Conservation (phyloP, 2,797 vertebrate species). For the Sebastes taczanowskii region DNA sequence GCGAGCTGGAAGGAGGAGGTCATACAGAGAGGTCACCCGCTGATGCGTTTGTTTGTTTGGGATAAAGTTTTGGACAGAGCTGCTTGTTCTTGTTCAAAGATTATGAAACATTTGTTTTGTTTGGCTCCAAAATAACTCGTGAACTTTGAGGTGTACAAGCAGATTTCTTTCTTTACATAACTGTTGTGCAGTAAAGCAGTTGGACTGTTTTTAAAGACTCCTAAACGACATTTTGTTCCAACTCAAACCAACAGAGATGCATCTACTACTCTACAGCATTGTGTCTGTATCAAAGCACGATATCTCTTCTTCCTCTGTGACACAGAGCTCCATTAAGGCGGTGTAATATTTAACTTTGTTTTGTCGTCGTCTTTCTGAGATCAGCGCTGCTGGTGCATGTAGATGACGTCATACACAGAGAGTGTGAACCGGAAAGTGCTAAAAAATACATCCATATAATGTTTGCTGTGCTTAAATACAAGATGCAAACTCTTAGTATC, state of each 20-base stretch:
- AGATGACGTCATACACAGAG: too few relatives aligned
- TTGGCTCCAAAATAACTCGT: neutral
- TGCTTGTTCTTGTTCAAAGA: neutral
- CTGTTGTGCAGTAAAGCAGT: neutral
- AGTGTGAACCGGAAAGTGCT: too few relatives aligned
- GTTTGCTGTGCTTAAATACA: too few relatives aligned
- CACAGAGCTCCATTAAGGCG: neutral
- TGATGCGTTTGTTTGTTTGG: neutral
- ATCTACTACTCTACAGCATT: too few relatives aligned
- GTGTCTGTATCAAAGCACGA: neutral
- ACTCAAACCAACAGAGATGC: too few relatives aligned
- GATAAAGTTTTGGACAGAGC: neutral
- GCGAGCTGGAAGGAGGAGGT: neutral
- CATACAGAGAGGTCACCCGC: neutral
- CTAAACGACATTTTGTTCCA: too few relatives aligned
- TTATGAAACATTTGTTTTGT: neutral
- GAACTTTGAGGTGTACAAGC: neutral
- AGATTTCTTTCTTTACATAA: neutral
- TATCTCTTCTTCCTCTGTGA: neutral
- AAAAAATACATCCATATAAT: too few relatives aligned
- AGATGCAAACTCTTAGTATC: too few relatives aligned
- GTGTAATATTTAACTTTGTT: too few relatives aligned
- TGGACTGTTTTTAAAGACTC: too few relatives aligned
- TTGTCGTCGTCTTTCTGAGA: too few relatives aligned
- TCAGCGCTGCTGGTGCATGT: too few relatives aligned